These are phyloP conservation scores for Tupaia chinensis DNA, from an alignment of 2,113 vertebrate species.

Conservation along the genomic window DNA sequence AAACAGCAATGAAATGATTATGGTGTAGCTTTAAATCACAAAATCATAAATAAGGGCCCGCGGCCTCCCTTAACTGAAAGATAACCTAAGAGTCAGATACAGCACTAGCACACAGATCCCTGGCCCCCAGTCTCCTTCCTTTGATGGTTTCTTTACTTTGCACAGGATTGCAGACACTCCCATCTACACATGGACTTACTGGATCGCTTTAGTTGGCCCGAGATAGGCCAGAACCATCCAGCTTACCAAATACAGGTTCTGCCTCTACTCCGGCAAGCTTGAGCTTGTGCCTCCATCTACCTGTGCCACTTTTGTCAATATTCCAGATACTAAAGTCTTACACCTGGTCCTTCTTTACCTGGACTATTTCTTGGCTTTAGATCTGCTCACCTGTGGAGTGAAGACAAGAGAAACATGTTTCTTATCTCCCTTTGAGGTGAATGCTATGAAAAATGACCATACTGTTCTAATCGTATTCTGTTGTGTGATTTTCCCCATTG, in stretches of 20 bases:
- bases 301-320: neutral
- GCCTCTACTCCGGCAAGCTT: neutral
- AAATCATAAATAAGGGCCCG: neutral
- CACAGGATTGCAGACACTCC: neutral
- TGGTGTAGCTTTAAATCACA: neutral
- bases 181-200: neutral
- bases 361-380: neutral
- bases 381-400: neutral
- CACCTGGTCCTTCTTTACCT: neutral
- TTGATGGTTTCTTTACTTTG: neutral
- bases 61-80: neutral
- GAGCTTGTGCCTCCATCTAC: neutral
- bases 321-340: neutral
- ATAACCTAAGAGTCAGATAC: neutral
- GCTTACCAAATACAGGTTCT: neutral
- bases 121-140: neutral
- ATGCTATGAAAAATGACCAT: conserved; percentile 7
- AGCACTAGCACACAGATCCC: neutral
- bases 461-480: neutral
- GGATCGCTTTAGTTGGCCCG: neutral
- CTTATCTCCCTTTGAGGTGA: neutral
- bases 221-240: neutral
- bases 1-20: conserved; percentile 34
- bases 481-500: neutral
- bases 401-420: neutral